Evolutionary conservation across 2,113 vertebrate species (phyloP).

Genomic region (Crotalus viridis): DNA sequence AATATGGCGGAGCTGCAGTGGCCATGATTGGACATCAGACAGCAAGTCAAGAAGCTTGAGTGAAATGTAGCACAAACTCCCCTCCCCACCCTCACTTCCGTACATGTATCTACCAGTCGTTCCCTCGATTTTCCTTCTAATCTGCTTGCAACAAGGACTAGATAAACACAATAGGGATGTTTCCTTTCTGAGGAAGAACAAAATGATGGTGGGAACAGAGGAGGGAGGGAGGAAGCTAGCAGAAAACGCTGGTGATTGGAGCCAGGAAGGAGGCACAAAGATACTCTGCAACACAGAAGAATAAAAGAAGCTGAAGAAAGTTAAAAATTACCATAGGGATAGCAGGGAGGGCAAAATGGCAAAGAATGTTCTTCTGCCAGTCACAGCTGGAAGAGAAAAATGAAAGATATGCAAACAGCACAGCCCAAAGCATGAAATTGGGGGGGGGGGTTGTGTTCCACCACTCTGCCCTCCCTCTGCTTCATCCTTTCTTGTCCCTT

Average conservation of each 20-base stretch:
- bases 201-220: not conserved
- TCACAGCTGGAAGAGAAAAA: slow-evolving; percentile 81
- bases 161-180: slow-evolving; percentile 53
- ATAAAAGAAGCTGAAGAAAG: slow-evolving; percentile 78
- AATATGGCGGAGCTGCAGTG: not conserved
- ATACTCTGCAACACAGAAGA: slow-evolving; percentile 62
- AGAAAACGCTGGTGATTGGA: slow-evolving; percentile 41
- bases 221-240: slow-evolving; percentile 18
- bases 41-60: slow-evolving; percentile 29
- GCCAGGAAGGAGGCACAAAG: slow-evolving; percentile 35
- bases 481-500: slow-evolving; percentile 54
- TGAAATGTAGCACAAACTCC: slow-evolving; percentile 36
- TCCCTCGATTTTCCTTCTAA: slow-evolving; percentile 7
- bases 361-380: slow-evolving; percentile 73
- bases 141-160: slow-evolving; percentile 35
- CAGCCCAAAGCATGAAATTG: slow-evolving; percentile 74
- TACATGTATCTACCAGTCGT: not conserved
- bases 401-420: slow-evolving; percentile 82
- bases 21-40: slow-evolving; percentile 6
- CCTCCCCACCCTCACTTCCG: not conserved
- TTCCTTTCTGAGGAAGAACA: slow-evolving; percentile 27
- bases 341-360: slow-evolving; percentile 76
- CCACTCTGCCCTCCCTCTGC: slow-evolving; percentile 52
- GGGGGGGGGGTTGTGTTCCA: slow-evolving; percentile 55
- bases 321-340: slow-evolving; percentile 76